Percentiles rank a stretch among this genome's conserved stretches.
Conservation (phyloP, 2,888 invertebrate species). For the Dichetophora obliterata region DNA sequence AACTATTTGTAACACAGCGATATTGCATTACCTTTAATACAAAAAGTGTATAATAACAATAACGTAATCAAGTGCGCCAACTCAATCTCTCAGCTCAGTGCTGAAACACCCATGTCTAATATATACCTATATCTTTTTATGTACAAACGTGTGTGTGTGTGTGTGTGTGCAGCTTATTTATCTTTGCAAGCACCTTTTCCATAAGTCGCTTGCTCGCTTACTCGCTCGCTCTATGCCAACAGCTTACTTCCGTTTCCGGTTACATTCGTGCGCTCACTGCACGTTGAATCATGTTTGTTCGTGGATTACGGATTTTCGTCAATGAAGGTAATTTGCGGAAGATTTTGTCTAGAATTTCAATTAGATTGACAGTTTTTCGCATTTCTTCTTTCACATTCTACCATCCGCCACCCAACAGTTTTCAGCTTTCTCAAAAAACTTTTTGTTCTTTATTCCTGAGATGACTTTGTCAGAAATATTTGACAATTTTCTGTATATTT, state of each 20-base stretch:
- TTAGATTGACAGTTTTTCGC: constrained; percentile 65
- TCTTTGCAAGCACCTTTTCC: neutral
- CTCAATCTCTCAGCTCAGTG: too few species aligned
- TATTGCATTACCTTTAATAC: too few species aligned
- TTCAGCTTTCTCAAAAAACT: neutral
- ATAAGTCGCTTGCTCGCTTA: neutral
- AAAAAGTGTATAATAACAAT: too few species aligned
- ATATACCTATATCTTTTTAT: too few species aligned
- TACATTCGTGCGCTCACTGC: constrained; percentile 20
- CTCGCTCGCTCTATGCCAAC: constrained; percentile 10
- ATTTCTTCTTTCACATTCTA: constrained; percentile 31
- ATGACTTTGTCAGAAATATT: neutral
- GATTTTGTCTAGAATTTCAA: constrained; percentile 70
- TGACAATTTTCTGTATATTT: neutral
- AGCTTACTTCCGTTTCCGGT: constrained; percentile 35
- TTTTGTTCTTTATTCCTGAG: neutral
- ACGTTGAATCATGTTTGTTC: constrained; percentile 52
- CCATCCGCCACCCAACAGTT: neutral
- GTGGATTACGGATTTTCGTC: constrained; percentile 69
- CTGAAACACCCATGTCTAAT: too few species aligned
- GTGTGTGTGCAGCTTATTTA: neutral
- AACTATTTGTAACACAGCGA: too few species aligned
- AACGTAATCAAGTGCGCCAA: too few species aligned
- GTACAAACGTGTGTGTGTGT: too few species aligned
- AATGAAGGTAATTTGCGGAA: constrained; percentile 69